These are phyloP conservation scores for Styela clava DNA, from an alignment of 23 tunicate species.

Conservation along the genomic window DNA sequence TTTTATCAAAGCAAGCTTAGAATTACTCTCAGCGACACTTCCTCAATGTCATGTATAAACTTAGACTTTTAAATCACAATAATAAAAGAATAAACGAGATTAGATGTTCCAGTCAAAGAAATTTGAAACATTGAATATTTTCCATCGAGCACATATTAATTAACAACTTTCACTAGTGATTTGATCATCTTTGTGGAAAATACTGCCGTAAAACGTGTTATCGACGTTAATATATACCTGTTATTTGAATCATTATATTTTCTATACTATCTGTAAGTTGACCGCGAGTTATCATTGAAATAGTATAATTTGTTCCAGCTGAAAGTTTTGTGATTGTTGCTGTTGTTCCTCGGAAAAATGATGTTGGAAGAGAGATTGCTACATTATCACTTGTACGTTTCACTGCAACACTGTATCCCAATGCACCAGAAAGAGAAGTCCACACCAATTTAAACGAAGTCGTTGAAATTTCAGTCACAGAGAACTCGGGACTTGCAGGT, in stretches of 20 bases:
- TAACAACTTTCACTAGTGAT: too few relatives aligned
- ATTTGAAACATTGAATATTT: too few relatives aligned
- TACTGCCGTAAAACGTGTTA: too few relatives aligned
- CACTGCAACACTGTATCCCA: not conserved
- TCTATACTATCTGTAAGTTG: not conserved
- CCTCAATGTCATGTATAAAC: too few relatives aligned
- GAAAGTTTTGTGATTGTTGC: constrained; percentile 1
- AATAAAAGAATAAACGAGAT: too few relatives aligned
- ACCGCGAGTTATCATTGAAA: not conserved
- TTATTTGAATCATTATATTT: not conserved
- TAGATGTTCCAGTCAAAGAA: too few relatives aligned
- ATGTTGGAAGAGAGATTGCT: not conserved
- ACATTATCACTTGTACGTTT: not conserved
- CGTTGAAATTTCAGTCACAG: not conserved
- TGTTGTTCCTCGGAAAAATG: not conserved
- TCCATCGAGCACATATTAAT: too few relatives aligned
- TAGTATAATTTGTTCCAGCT: constrained; percentile 2
- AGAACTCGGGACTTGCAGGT: not conserved
- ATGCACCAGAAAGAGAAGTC: not conserved
- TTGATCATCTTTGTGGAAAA: too few relatives aligned
- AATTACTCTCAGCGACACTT: too few relatives aligned
- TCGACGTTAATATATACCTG: too few relatives aligned
- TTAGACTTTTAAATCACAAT: too few relatives aligned
- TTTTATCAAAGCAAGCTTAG: too few relatives aligned
- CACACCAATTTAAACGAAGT: not conserved